Conservation (phyloP, 2,888 invertebrate genomes). For the Rhagonycha fulva region DNA sequence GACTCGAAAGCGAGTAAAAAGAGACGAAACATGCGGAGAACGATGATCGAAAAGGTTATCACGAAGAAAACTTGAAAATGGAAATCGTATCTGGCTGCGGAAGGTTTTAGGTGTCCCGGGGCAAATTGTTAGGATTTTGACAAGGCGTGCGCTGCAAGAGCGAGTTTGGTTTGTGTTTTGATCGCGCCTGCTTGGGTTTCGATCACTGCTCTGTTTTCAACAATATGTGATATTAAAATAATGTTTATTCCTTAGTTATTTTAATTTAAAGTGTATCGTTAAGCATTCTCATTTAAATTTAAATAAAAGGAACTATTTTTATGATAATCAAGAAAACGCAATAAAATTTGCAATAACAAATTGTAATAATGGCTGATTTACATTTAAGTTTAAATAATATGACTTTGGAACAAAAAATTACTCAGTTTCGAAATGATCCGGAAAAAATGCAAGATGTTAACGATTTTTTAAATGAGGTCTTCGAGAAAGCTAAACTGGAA, state of each 20-base stretch:
- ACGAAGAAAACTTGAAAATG: neutral
- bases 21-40: neutral
- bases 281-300: neutral
- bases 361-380: constrained; percentile 45
- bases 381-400: constrained; percentile 45
- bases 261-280: constrained; percentile 8
- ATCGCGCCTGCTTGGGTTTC: constrained; percentile 11
- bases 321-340: constrained; percentile 8
- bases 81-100: constrained; percentile 7
- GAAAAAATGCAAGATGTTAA: constrained; percentile 53
- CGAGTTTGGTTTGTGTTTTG: neutral
- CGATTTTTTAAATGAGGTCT: constrained; percentile 51
- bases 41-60: neutral
- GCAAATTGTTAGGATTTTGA: constrained; percentile 12
- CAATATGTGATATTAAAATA: constrained; percentile 22
- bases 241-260: constrained; percentile 11
- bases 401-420: constrained; percentile 48
- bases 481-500: constrained; percentile 51
- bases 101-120: constrained; percentile 25
- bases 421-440: constrained; percentile 52
- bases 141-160: constrained; percentile 10
- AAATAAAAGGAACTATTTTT: neutral
- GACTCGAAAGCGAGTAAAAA: neutral
- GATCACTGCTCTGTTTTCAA: constrained; percentile 4
- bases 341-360: constrained; percentile 35